Evolutionary conservation across 2,113 vertebrate species (phyloP).

Genomic region (Pseudorasbora parva): DNA sequence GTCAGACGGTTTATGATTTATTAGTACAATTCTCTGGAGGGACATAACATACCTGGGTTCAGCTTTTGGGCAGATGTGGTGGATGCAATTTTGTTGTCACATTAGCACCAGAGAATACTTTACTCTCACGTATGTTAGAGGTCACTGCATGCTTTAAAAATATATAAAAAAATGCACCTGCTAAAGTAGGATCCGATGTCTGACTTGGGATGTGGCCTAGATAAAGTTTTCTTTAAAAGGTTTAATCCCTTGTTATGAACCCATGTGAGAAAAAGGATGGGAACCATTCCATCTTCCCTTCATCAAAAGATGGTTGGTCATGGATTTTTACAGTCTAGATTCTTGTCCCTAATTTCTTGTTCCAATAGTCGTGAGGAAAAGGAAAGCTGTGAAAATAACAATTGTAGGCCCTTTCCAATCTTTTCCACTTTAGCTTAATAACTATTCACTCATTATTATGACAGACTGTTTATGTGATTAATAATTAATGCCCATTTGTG

Average conservation of each 20-base stretch:
- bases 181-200: not conserved
- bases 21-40: conserved; percentile 22
- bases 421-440: not conserved
- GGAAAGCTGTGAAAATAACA: not conserved
- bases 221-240: not conserved
- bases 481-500: conserved; percentile 4
- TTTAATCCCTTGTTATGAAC: not conserved
- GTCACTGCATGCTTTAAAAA: not conserved
- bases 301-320: too few species aligned
- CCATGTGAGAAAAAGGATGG: not conserved
- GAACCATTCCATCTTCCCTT: not conserved
- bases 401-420: not conserved
- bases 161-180: not conserved
- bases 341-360: not conserved
- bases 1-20: conserved; percentile 47
- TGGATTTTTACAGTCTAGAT: too few species aligned
- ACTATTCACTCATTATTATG: not conserved
- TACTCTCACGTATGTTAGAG: not conserved
- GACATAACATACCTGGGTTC: conserved; percentile 25
- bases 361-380: not conserved
- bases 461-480: not conserved
- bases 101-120: not conserved
- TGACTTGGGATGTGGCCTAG: conserved; percentile 10
- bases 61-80: conserved; percentile 42
- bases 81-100: conserved; percentile 41